Base-by-base conservation (phyloP, 2,113 vertebrate species). In the Prochilodus magdalenae region DNA sequence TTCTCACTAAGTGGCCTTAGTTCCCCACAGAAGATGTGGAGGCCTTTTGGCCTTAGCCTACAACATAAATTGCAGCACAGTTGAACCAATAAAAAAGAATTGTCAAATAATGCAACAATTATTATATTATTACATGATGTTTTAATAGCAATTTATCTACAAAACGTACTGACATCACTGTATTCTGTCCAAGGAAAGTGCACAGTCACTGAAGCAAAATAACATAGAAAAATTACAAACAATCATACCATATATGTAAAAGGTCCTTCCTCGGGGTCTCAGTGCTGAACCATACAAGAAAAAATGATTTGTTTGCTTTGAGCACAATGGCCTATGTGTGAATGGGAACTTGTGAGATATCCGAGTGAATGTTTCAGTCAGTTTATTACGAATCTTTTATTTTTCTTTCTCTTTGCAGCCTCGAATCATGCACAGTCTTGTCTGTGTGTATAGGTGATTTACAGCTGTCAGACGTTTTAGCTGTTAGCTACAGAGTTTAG, bases 101-200 rank as follows among this genome's bases (percentile, higher is more conserved):
- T 71, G 15, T 79, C 76, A 85, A 85, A 85, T 71, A 74, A 82
- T 55, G 30, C 62, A 33, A 47, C 30, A 70, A 27, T 69, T 73
- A 51, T 55, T 88, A 66, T 87, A 89, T 92, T 91, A 90, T 92
- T 91, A 89, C 89, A 81, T 94, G 89, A 95, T 96, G 93, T 96
- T 97, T 98, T 94, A 97, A 97, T 98, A 98, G 95, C 95, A 97
- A 95, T 96, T 96, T 94, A 96, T 94, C 96, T 99, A 97, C 95
- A 98, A 98, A 98, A 98, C 93, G 91, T 96, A 97, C 96, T 96
- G 94, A 95, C 96, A 95, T 95, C 94, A 95, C 95, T 96, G 93
- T 95, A 95, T 95, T 96, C 94, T 95, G 93, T 93, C 94, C 88
- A 95, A 95, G 95, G 95, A 97, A 97, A 95, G 95, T 95, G 95